These are phyloP conservation scores for Drosophila rufa DNA, from an alignment of 1,140 invertebrate species.

Conservation along the genomic window DNA sequence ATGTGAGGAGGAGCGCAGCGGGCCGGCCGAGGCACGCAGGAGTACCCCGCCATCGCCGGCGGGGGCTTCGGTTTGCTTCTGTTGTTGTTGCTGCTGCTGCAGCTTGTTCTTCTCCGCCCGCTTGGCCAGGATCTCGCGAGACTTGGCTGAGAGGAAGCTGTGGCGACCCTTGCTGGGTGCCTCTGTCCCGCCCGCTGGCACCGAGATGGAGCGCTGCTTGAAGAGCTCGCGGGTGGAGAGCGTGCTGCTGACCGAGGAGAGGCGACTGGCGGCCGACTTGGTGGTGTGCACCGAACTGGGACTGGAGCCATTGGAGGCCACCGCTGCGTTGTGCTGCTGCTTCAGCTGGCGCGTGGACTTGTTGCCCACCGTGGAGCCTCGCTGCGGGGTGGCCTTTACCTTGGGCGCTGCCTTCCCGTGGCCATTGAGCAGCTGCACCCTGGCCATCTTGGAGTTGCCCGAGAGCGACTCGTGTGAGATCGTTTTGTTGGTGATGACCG, in stretches of 20 bases:
- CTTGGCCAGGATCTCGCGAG: slow-evolving; percentile 81
- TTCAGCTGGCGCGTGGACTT: slow-evolving; percentile 69
- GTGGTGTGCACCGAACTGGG: slow-evolving; percentile 81
- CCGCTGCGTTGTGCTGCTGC: slow-evolving; percentile 68
- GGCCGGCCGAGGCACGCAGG: slow-evolving; percentile 55
- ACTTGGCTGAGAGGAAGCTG: slow-evolving; percentile 83
- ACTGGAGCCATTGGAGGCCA: slow-evolving; percentile 78
- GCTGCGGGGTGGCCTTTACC: slow-evolving; percentile 35
- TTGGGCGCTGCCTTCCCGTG: slow-evolving; percentile 25
- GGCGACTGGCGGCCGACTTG: slow-evolving; percentile 77
- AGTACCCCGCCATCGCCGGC: slow-evolving; percentile 66
- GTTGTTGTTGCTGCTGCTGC: slow-evolving; percentile 70
- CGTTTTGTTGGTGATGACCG: slow-evolving; percentile 84
- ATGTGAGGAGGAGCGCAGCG: slow-evolving; percentile 78
- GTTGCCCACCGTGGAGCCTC: slow-evolving; percentile 55
- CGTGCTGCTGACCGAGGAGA: slow-evolving; percentile 77
- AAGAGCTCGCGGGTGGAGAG: slow-evolving; percentile 75
- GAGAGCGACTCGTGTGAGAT: slow-evolving; percentile 82
- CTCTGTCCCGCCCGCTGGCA: slow-evolving; percentile 62
- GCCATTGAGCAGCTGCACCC: slow-evolving; percentile 67
- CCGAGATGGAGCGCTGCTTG: slow-evolving; percentile 81
- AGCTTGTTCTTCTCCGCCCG: slow-evolving; percentile 80
- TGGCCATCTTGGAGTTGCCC: slow-evolving; percentile 59
- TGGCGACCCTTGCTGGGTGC: slow-evolving; percentile 50
- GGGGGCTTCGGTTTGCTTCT: slow-evolving; percentile 67